A percentile compares a stretch with the other conserved stretches of the same genome.
These are phyloP conservation scores for Drosophila bipectinata DNA, from an alignment of 1,140 invertebrate species.

Conservation along the genomic window DNA sequence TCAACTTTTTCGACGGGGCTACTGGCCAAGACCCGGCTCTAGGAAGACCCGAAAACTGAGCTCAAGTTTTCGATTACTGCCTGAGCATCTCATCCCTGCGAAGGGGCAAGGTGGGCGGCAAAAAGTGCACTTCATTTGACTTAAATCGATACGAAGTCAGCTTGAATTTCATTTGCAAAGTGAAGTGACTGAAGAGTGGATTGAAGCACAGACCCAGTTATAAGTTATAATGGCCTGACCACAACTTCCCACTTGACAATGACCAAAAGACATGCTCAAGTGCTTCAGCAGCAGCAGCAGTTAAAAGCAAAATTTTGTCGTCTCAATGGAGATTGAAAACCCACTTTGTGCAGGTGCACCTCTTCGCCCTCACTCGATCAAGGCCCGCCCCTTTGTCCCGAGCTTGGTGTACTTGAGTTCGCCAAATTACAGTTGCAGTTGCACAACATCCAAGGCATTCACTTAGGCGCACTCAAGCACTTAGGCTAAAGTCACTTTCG, in stretches of 20 bases:
- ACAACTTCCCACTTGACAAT: slow-evolving; percentile 73
- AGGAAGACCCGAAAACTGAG: slow-evolving; percentile 45
- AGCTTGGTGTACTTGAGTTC: slow-evolving; percentile 43
- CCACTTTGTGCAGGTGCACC: slow-evolving; percentile 38
- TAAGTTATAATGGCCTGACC: slow-evolving; percentile 80
- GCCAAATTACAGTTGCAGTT: slow-evolving; percentile 65
- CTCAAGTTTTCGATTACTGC: slow-evolving; percentile 67
- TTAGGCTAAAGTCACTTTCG: slow-evolving; percentile 22
- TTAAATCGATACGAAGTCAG: slow-evolving; percentile 79
- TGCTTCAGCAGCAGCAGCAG: slow-evolving; percentile 55
- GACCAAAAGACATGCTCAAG: slow-evolving; percentile 79
- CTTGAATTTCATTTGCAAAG: slow-evolving; percentile 75
- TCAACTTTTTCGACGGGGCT: slow-evolving; percentile 36
- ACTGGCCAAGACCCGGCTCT: neutral
- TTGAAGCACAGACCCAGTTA: slow-evolving; percentile 29
- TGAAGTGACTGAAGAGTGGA: slow-evolving; percentile 45
- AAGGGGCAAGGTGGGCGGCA: slow-evolving; percentile 14
- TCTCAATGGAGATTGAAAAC: slow-evolving; percentile 57
- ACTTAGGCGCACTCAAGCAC: slow-evolving; percentile 40
- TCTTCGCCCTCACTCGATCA: neutral
- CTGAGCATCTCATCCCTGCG: slow-evolving; percentile 21
- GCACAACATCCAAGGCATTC: slow-evolving; percentile 42
- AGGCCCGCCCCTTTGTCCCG: slow-evolving; percentile 5
- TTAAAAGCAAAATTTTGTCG: slow-evolving; percentile 70
- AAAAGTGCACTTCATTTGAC: slow-evolving; percentile 79